Percentiles rank a stretch among this genome's conserved stretches.
Evolutionary conservation across 2,113 vertebrate genomes (phyloP).

Genomic region (Nothobranchius kuhntae): DNA sequence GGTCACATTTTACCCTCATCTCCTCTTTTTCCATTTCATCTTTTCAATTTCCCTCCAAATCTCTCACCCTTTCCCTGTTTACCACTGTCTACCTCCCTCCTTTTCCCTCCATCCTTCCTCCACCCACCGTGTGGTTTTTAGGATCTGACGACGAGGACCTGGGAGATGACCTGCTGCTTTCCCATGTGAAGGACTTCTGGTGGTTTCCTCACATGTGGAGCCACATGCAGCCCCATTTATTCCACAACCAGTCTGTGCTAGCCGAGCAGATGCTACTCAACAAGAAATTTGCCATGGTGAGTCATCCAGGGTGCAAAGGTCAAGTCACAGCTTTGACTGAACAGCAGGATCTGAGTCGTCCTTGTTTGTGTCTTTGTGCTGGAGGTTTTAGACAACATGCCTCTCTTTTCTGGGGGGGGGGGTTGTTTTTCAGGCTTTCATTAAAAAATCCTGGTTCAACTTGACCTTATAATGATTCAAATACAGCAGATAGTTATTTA

Average conservation of each 20-base stretch:
- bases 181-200: slow-evolving; percentile 95
- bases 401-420: no score
- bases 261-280: slow-evolving; percentile 98
- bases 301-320: slow-evolving; percentile 45
- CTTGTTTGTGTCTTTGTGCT: not conserved
- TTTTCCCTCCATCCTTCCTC: not conserved
- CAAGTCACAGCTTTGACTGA: slow-evolving; percentile 9
- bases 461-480: no score
- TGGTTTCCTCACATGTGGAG: slow-evolving; percentile 99
- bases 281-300: slow-evolving; percentile 96
- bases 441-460: no score
- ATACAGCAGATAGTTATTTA: no score
- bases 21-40: slow-evolving; percentile 32
- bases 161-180: slow-evolving; percentile 93
- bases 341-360: not conserved
- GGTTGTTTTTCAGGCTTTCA: no score
- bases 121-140: slow-evolving; percentile 41
- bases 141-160: slow-evolving; percentile 94
- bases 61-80: not conserved
- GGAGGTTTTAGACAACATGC: not conserved
- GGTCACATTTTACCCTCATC: slow-evolving; percentile 35
- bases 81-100: not conserved
- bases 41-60: slow-evolving; percentile 27
- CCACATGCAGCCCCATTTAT: slow-evolving; percentile 99
- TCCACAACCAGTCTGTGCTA: slow-evolving; percentile 96